Evolutionary conservation across 2,888 invertebrate species (phyloP).

Genomic region (Leptogaster cylindrica): DNA sequence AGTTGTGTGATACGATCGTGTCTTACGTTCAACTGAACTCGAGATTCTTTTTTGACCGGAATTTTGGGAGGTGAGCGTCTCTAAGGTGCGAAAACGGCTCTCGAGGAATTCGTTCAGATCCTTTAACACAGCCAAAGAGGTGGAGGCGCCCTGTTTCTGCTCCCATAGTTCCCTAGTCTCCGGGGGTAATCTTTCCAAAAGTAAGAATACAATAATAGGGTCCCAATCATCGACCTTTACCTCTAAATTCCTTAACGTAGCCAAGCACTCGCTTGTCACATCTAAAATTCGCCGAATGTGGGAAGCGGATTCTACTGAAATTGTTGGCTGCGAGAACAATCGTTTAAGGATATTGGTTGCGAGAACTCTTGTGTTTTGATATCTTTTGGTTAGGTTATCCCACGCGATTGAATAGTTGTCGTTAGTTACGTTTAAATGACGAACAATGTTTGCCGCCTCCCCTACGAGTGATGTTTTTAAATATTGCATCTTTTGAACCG

Average conservation of each 20-base stretch:
- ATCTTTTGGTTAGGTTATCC: background rate
- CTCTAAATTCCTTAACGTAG: background rate
- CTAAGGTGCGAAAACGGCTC: background rate
- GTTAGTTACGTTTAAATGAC: background rate
- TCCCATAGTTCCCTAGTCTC: conserved; percentile 5
- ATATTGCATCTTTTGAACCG: too few relatives aligned
- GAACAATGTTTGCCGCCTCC: background rate
- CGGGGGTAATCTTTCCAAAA: background rate
- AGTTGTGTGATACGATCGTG: background rate
- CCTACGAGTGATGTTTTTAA: too few relatives aligned
- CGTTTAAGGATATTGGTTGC: too few relatives aligned
- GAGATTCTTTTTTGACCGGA: too few relatives aligned
- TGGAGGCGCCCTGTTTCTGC: background rate
- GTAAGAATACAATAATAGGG: background rate
- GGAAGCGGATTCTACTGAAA: background rate
- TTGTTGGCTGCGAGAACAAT: background rate
- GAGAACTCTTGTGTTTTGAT: too few relatives aligned
- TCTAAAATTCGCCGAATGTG: background rate
- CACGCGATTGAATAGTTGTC: background rate
- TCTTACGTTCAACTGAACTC: background rate
- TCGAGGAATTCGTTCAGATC: background rate
- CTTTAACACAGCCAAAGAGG: background rate
- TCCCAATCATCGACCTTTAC: background rate
- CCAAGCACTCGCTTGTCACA: background rate
- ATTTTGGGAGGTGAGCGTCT: too few relatives aligned